Percentiles rank a stretch among this genome's conserved stretches.
These are phyloP conservation scores for Corynorhinus townsendii DNA, from an alignment of 2,113 vertebrate genomes.

Conservation along the genomic window DNA sequence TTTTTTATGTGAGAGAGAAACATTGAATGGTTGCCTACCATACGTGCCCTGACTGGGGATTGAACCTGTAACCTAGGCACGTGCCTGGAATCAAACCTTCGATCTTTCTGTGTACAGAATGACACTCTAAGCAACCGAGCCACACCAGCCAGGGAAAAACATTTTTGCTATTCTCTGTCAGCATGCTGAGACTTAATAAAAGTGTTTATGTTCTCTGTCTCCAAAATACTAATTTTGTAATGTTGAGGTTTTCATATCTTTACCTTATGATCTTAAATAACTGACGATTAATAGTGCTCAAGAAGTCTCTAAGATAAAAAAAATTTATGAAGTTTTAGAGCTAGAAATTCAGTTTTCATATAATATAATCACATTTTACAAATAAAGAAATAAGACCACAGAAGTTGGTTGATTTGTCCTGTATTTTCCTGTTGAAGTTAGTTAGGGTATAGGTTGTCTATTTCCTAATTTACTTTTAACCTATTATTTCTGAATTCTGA, in stretches of 20 bases:
- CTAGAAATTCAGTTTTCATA: not conserved
- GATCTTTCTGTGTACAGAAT: not conserved
- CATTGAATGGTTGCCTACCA: not conserved
- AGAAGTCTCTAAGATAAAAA: not conserved
- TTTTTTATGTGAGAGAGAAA: not conserved
- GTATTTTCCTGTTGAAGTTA: not conserved
- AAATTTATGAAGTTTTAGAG: not conserved
- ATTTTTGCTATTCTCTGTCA: not conserved
- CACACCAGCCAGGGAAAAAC: not conserved
- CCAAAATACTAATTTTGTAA: constrained; percentile 11
- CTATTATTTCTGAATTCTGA: constrained; percentile 19
- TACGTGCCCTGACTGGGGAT: not conserved
- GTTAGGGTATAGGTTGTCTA: not conserved
- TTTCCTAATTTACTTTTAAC: not conserved
- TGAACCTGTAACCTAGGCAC: too few relatives aligned
- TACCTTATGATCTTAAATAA: not conserved
- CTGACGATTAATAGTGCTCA: not conserved
- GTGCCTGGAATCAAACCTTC: not conserved
- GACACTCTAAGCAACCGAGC: not conserved
- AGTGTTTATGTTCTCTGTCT: not conserved
- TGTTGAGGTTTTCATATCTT: not conserved
- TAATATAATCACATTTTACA: constrained; percentile 22
- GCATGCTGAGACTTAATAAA: not conserved
- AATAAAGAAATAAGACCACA: not conserved
- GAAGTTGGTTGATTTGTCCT: not conserved